Evolutionary conservation across 2,888 invertebrate species (phyloP), one percentile per base, ranked within the genome.

Genomic region (Xylocampa areola): DNA sequence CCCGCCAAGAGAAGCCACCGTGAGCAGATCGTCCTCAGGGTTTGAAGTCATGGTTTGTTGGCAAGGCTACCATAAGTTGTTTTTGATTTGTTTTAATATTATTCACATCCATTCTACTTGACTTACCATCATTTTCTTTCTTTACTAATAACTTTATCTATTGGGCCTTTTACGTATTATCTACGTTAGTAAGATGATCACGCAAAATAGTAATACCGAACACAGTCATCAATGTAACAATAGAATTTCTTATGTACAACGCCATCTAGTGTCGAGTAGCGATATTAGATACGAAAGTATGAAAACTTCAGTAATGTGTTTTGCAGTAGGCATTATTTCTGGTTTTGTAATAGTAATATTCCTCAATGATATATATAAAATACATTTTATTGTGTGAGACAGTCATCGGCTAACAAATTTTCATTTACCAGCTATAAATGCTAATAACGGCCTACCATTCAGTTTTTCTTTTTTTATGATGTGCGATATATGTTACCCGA

Each of bases 11-110:
- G 80, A 82, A 77, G 78, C 78, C 80, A 68, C 50, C 81, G 80
- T 71, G 77, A 86, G 86, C 90, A 91, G 90, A 89, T 76, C 84
- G 74, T 88, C 86, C 88, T 88, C 89, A 88, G 86, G 83, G 90
- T 86, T 82, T 87, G 87, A 89, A 88, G 86, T 83, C 82, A 82
- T 83, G 85, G 84, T 89, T 88, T 86, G 84, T 82, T 89, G 89
- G 91, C 91, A 91, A 92, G 91, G 90, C 85, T 88, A 81, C 74
- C 77, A 74, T 57, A 59, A 68, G 69, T 79, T 68, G 53, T 76
- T 68, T 59, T 72, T 57, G 65, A 60, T 66, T 76, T 67, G 60
- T 41, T 57, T 64, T 66, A 58, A 59, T 59, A 58, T 55, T 60
- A 64, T 60, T 62, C 60, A 53, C 51, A 37, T 58, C 51, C 62